A percentile compares a stretch with the other conserved stretches of the same genome.
phyloP scores from a whole-genome alignment of 2,888 invertebrate species.

The Andrena haemorrhoa region DNA sequence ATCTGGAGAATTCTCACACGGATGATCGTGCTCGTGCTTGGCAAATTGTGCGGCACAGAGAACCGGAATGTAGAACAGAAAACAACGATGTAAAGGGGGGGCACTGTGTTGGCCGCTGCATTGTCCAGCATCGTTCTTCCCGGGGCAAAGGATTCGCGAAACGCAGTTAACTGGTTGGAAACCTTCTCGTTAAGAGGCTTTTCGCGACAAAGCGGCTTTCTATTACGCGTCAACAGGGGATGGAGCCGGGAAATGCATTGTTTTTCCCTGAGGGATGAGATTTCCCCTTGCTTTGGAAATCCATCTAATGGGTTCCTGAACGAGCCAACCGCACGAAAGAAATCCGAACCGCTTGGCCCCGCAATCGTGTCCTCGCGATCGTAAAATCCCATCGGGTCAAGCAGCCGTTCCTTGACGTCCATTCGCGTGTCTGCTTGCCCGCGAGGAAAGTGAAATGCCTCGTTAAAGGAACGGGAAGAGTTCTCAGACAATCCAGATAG shows the following conservation, averaged over 20 bases:
- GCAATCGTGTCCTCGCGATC: slow-evolving; percentile 17
- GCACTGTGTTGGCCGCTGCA: slow-evolving; percentile 3
- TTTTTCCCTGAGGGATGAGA: slow-evolving; percentile 42
- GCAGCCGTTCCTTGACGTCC: background rate
- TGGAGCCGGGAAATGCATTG: slow-evolving; percentile 54
- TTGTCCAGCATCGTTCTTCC: slow-evolving; percentile 27
- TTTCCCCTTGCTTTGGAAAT: slow-evolving; percentile 40
- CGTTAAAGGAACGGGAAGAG: background rate
- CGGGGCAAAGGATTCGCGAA: slow-evolving; percentile 54
- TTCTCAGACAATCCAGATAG: background rate
- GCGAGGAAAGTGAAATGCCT: background rate
- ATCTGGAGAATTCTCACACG: too few relatives aligned
- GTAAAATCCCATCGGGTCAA: slow-evolving; percentile 10
- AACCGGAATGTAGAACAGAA: slow-evolving; percentile 5
- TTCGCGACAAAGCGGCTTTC: slow-evolving; percentile 50
- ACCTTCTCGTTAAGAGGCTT: slow-evolving; percentile 63
- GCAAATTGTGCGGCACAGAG: background rate
- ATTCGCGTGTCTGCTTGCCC: background rate
- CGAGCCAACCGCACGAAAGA: slow-evolving; percentile 15
- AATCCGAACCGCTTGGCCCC: slow-evolving; percentile 14
- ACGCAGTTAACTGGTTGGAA: slow-evolving; percentile 60
- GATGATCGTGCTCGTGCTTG: background rate
- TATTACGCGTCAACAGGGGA: slow-evolving; percentile 37
- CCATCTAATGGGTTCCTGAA: slow-evolving; percentile 55
- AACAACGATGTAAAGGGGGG: slow-evolving; percentile 20